phyloP scores from a whole-genome alignment of 2,113 vertebrate species.

The Protobothrops mucrosquamatus region DNA sequence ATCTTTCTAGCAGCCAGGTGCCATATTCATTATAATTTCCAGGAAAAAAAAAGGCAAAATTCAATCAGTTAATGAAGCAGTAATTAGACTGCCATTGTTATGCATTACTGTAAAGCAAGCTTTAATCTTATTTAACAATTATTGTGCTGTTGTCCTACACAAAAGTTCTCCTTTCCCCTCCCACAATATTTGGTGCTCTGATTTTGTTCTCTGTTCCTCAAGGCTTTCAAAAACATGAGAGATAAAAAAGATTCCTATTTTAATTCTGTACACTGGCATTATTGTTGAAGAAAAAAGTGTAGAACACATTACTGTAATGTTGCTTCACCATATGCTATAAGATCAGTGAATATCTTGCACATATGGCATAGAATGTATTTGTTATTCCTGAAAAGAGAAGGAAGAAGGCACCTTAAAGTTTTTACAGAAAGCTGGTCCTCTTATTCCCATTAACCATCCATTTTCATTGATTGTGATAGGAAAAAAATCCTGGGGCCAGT shows the following conservation, averaged over 20 bases:
- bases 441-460: not conserved
- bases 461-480: not conserved
- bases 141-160: constrained; percentile 26
- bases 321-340: not conserved
- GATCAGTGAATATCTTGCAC: not conserved
- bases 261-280: not conserved
- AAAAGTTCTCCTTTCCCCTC: constrained; percentile 5
- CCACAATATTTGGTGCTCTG: constrained; percentile 1
- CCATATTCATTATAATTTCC: not conserved
- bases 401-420: not conserved
- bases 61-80: not conserved
- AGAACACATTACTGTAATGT: not conserved
- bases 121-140: constrained; percentile 28
- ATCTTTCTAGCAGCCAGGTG: not conserved
- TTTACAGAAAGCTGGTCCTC: not conserved
- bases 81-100: not conserved
- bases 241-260: not conserved
- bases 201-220: not conserved
- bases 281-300: not conserved
- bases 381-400: not conserved
- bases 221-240: constrained; percentile 7
- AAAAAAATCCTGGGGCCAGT: not conserved
- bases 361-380: not conserved
- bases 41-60: constrained; percentile 7
- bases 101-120: not conserved